Evolutionary conservation across 2,888 invertebrate species (phyloP), one percentile per base, ranked within the genome.

Genomic region (Xestobium rufovillosum): DNA sequence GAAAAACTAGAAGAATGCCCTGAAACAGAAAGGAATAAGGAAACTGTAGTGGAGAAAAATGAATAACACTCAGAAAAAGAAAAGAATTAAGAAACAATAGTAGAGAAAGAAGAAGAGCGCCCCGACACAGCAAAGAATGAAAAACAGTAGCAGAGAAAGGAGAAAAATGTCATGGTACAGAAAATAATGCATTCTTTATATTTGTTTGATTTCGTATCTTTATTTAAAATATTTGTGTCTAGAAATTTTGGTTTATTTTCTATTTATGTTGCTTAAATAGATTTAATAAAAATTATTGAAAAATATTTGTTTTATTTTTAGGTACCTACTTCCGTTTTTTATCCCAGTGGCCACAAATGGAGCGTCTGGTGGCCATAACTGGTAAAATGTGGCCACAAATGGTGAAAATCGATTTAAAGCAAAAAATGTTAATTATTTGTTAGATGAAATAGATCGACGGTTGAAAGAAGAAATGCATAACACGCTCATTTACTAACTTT

Each of bases 281-380:
- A n/a, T n/a, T n/a, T n/a, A n/a, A 27, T 11, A 10, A 8, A 9
- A 27, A 27, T 9, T 11, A 9, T 11, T n/a, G 4, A 9, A 27
- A 27, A 27, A 27, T 27, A 27, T 27, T 8, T 27, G 4, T 27
- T 27, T 27, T 27, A 27, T 27, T 11, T 27, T 27, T 27, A 9
- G 8, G 11, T 11, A 27, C 11, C 8, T 9, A 27, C 28, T 12
- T n/a, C 4, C 28, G 10, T n/a, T 27, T 12, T 12, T 27, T 11
- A 27, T 27, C 28, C 28, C 10, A 27, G 28, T 27, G 28, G 28
- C 11, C 28, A 27, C 28, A 27, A 27, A 27, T 27, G 28, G 11
- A 10, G 11, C 28, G 11, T 27, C 28, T 27, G 28, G 28, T 27
- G 28, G 28, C 6, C 28, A 27, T 8, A 27, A 27, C 28, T 27